Conservation (phyloP, 35 echinoderm and acorn worm genomes). For the Ophioderma brevispina region DNA sequence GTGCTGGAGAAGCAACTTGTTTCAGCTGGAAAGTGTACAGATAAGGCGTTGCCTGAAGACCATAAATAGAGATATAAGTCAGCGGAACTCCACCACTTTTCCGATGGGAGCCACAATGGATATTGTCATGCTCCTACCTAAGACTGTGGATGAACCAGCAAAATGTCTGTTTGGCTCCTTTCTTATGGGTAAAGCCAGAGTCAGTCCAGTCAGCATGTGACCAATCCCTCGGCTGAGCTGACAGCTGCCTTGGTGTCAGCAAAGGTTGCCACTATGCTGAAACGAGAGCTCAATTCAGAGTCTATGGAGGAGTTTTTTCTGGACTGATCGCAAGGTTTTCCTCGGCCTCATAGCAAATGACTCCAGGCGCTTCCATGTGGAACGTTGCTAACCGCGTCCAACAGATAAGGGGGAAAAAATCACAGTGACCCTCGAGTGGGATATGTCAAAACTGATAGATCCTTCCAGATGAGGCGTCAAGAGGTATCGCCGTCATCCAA, state of each 20-base stretch:
- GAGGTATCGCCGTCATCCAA: background rate
- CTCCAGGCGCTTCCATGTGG: slow-evolving; percentile 7
- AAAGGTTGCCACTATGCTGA: background rate
- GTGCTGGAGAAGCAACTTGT: slow-evolving; percentile 45
- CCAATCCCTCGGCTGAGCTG: slow-evolving; percentile 25
- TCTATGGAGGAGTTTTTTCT: slow-evolving; percentile 2
- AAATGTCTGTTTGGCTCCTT: background rate
- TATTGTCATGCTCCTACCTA: slow-evolving; percentile 58
- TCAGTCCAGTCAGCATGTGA: background rate
- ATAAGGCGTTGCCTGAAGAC: slow-evolving; percentile 36
- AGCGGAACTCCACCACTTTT: slow-evolving; percentile 59
- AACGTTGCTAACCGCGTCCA: slow-evolving; percentile 45
- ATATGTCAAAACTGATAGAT: background rate
- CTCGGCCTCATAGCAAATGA: slow-evolving; percentile 30
- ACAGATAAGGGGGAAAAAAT: slow-evolving; percentile 27
- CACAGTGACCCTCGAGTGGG: background rate
- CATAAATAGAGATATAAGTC: background rate
- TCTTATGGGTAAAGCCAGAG: slow-evolving; percentile 41
- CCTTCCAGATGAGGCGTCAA: slow-evolving; percentile 21
- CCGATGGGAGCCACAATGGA: slow-evolving; percentile 48
- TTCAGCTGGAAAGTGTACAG: slow-evolving; percentile 16
- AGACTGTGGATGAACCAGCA: background rate
- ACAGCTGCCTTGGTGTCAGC: slow-evolving; percentile 38
- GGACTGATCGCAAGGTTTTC: slow-evolving; percentile 27
- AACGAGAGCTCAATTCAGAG: background rate